Conservation (phyloP, 2,113 vertebrate species). For the Sebastes schlegelii region DNA sequence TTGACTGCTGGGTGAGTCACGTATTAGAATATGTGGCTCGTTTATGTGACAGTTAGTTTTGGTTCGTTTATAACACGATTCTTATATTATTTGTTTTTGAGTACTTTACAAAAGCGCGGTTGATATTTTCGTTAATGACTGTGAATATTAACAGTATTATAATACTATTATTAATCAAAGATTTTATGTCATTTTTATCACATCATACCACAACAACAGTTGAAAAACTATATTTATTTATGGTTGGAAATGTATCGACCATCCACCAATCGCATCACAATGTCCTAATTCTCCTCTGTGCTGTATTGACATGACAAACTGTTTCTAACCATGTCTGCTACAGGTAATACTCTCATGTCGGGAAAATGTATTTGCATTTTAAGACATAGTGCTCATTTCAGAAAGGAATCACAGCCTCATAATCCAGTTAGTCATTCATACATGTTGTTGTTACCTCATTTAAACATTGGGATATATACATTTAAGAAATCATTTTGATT, state of each 20-base stretch:
- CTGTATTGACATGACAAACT: slow-evolving; percentile 17
- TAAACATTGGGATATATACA: neutral
- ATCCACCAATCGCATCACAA: neutral
- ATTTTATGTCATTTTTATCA: neutral
- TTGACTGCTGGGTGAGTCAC: slow-evolving; percentile 11
- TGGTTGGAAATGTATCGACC: slow-evolving; percentile 5
- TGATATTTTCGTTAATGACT: neutral
- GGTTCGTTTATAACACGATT: neutral
- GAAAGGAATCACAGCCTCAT: neutral
- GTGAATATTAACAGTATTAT: neutral
- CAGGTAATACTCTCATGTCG: slow-evolving; percentile 3
- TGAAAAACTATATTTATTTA: neutral
- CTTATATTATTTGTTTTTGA: neutral
- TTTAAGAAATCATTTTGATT: neutral
- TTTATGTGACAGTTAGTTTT: neutral
- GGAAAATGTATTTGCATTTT: slow-evolving; percentile 37
- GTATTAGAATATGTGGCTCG: neutral
- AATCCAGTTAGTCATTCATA: slow-evolving; percentile 12
- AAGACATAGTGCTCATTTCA: neutral
- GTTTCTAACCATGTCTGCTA: slow-evolving; percentile 1
- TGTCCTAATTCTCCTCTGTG: slow-evolving; percentile 3
- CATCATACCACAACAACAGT: neutral
- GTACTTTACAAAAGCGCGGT: neutral
- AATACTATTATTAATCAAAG: neutral
- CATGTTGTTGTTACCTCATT: neutral